A percentile compares a stretch with the other conserved stretches of the same genome.
phyloP scores from a whole-genome alignment of 2,888 invertebrate species.

The Epistrophe eligans region DNA sequence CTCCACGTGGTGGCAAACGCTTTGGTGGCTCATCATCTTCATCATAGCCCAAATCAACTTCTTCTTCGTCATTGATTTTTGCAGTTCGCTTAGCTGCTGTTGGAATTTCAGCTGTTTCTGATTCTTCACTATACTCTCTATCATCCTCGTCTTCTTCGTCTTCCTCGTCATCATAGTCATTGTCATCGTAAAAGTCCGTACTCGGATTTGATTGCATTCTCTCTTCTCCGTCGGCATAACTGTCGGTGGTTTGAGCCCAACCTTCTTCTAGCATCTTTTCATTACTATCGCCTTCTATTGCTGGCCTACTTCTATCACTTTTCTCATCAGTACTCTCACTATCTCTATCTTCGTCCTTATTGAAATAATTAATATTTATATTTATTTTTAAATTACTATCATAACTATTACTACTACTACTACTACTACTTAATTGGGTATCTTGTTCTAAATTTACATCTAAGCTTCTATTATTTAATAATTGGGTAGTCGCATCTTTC shows the following conservation, averaged over 20 bases:
- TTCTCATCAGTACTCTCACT: conserved; percentile 71
- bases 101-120: conserved; percentile 40
- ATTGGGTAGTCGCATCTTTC: conserved; percentile 86
- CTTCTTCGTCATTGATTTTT: conserved; percentile 78
- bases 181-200: conserved; percentile 81
- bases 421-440: conserved; percentile 78
- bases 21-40: conserved; percentile 82
- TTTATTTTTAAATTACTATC: conserved; percentile 77
- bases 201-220: conserved; percentile 80
- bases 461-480: conserved; percentile 82
- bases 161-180: conserved; percentile 69
- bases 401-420: conserved; percentile 70
- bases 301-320: conserved; percentile 73
- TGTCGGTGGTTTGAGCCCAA: conserved; percentile 68
- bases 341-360: conserved; percentile 52
- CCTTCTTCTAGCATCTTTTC: conserved; percentile 48
- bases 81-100: conserved; percentile 49
- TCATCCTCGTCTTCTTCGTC: conserved; percentile 74
- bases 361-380: conserved; percentile 76
- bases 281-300: conserved; percentile 64
- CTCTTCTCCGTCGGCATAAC: conserved; percentile 75
- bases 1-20: conserved; percentile 78
- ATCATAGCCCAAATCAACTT: conserved; percentile 82
- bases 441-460: conserved; percentile 82
- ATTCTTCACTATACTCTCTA: conserved; percentile 67